Percentiles rank a stretch among this genome's conserved stretches.
These are phyloP conservation scores for Aspidoscelis tigris DNA, from an alignment of 2,113 vertebrate species.

Conservation along the genomic window DNA sequence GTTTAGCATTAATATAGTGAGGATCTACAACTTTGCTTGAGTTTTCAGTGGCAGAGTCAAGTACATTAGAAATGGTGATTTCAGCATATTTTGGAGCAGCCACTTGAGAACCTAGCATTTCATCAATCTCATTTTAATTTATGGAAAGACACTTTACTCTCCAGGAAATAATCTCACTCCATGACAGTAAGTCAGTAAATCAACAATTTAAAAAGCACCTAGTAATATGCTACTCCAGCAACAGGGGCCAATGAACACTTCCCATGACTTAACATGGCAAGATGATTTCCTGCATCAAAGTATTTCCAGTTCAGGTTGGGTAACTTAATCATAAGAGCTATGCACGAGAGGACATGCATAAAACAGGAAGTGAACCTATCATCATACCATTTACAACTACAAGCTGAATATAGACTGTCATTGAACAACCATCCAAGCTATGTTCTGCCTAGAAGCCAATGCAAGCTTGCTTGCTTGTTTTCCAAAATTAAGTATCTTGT, in stretches of 20 bases:
- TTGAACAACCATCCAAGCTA: conserved; percentile 39
- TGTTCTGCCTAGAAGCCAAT: conserved; percentile 54
- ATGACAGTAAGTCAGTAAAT: not conserved
- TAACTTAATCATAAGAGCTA: not conserved
- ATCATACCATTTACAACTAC: conserved; percentile 42
- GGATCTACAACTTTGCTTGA: too few species aligned
- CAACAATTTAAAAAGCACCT: not conserved
- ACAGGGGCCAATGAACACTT: not conserved
- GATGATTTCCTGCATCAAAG: conserved; percentile 26
- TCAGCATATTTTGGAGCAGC: too few species aligned
- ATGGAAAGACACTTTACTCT: too few species aligned
- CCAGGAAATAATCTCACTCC: not conserved
- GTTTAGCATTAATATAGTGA: too few species aligned
- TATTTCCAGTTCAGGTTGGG: conserved; percentile 18
- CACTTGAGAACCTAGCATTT: too few species aligned
- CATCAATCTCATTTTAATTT: too few species aligned
- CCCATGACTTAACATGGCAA: not conserved
- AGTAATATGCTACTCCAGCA: not conserved
- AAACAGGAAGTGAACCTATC: conserved; percentile 51
- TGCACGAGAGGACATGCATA: conserved; percentile 25
- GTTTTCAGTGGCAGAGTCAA: too few species aligned
- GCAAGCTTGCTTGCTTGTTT: not conserved
- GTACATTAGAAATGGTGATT: too few species aligned
- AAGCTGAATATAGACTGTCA: conserved; percentile 30
- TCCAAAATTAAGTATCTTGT: conserved; percentile 7